These are phyloP conservation scores for Tipula confusa DNA, from an alignment of 2,888 invertebrate species.

Conservation along the genomic window DNA sequence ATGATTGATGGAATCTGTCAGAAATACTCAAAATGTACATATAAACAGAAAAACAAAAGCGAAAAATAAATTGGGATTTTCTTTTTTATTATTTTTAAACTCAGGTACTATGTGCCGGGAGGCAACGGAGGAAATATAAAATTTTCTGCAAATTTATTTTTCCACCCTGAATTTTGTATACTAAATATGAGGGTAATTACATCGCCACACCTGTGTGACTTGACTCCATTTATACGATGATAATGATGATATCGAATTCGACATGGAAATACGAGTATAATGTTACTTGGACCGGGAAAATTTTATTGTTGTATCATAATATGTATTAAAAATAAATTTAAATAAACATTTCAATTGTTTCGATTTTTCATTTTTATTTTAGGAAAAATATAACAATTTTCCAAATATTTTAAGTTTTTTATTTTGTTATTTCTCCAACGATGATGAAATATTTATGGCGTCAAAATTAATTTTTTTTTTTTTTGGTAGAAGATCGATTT, in stretches of 20 bases:
- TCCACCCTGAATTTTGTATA: too few species aligned
- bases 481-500: background rate
- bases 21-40: background rate
- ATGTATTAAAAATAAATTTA: background rate
- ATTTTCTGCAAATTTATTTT: background rate
- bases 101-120: background rate
- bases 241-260: background rate
- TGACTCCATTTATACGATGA: background rate
- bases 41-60: background rate
- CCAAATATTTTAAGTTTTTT: background rate
- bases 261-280: background rate
- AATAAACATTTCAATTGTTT: background rate
- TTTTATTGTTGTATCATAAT: background rate
- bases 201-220: background rate
- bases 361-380: background rate
- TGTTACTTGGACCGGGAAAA: background rate
- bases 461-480: background rate
- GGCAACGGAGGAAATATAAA: background rate
- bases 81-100: background rate
- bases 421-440: background rate
- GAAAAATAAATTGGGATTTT: background rate
- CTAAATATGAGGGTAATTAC: background rate
- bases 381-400: background rate
- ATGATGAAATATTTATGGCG: background rate
- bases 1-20: background rate